Evolutionary conservation across 53 echinoderm and acorn worm species (phyloP).

Genomic region (Paracentrotus lividus): DNA sequence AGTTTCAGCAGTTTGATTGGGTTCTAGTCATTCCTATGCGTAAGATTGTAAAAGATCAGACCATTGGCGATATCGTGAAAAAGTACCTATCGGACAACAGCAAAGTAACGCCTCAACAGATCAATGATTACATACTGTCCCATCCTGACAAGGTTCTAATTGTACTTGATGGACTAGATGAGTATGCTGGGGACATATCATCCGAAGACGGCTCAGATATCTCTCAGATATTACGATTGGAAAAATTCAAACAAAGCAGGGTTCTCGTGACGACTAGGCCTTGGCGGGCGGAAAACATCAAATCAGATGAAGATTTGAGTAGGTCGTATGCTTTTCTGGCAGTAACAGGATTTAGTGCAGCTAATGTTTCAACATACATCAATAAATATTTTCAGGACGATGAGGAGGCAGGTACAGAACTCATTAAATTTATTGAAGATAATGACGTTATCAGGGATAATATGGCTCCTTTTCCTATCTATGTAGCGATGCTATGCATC

Average conservation of each 20-base stretch:
- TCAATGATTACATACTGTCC: background rate
- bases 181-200: background rate
- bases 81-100: background rate
- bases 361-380: background rate
- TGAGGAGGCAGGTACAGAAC: background rate
- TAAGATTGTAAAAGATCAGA: background rate
- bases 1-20: background rate
- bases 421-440: background rate
- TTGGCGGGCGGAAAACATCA: background rate
- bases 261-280: conserved; percentile 22
- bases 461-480: conserved; percentile 2
- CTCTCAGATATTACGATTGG: background rate
- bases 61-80: background rate
- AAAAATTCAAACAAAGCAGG: background rate
- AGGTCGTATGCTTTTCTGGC: conserved; percentile 6
- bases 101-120: background rate
- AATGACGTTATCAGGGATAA: conserved; percentile 1
- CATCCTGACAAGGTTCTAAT: conserved; percentile 1
- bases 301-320: background rate
- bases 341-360: background rate
- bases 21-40: conserved; percentile 18
- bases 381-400: background rate
- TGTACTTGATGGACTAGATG: conserved; percentile 24
- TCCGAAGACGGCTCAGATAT: background rate
- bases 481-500: conserved; percentile 26